Evolutionary conservation across 1,140 invertebrate genomes (phyloP), one percentile per base, ranked within the genome.

Genomic region (Philaenus spumarius): DNA sequence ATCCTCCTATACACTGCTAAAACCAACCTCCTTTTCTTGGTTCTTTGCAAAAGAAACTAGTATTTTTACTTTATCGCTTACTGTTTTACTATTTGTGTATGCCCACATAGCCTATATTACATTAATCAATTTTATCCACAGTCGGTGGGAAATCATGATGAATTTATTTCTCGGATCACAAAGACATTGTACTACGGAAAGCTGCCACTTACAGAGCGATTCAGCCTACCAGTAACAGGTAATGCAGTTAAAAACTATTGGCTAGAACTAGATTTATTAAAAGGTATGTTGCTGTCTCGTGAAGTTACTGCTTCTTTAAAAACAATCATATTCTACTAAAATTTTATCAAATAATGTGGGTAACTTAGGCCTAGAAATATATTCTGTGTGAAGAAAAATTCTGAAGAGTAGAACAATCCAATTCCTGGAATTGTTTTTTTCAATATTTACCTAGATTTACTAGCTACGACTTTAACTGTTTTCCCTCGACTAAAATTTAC

Each of bases 181-280:
- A 93, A 94, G 72, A 88, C 89, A 0, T 73, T 94, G 4, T 94
- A 94, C 71, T 94, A 92, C 78, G 85, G 87, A 54, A 81, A 85
- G 71, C 71, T 86, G 37, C 84, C 87, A 22, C 75, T 74, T 47
- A 80, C 83, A 55, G 83, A 87, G 64, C 77, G 84, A 57, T 74
- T 89, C 14, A 89, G 87, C 68, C 75, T 92, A 35, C 87, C 88
- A 47, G 80, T 90, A 52, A 89, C 88, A 75, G 86, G 87, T 86
- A 71, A 71, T 74, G 76, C 22, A 66, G 62, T 64, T 54, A 30
- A 30, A 30, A 30, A 30, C 9, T 4, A 9, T 30, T 30, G 9
- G 26, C 26, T n/a, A n/a, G n/a, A n/a, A n/a, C n/a, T n/a, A n/a
- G n/a, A n/a, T n/a, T n/a, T n/a, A n/a, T n/a, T n/a, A n/a, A n/a